Evolutionary conservation across 2,797 vertebrate species (phyloP).

Genomic region (Pseudochaenichthys georgianus): DNA sequence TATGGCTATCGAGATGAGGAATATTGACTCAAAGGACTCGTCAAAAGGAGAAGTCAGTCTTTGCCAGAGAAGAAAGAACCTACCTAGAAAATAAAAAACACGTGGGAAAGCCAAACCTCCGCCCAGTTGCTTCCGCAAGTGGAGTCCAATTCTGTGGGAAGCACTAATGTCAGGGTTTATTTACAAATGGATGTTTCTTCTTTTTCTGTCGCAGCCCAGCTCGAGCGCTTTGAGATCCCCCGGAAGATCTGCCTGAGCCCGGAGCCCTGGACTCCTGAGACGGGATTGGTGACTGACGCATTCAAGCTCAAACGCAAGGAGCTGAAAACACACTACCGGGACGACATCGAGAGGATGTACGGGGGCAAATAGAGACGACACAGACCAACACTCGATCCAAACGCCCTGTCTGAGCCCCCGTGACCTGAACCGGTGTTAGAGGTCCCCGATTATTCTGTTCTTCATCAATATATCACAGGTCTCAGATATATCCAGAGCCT

Average conservation of each 20-base stretch:
- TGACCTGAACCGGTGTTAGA: slow-evolving; percentile 80
- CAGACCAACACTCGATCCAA: slow-evolving; percentile 55
- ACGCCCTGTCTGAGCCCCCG: slow-evolving; percentile 70
- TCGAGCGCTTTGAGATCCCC: slow-evolving; percentile 96
- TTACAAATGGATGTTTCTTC: background rate
- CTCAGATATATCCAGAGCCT: no score
- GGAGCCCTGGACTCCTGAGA: slow-evolving; percentile 96
- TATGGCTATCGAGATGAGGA: no score
- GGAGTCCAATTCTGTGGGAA: no score
- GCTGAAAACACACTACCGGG: slow-evolving; percentile 91
- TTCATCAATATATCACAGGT: no score
- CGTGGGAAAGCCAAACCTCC: no score
- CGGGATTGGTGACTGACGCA: slow-evolving; percentile 94
- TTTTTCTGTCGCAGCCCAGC: slow-evolving; percentile 82
- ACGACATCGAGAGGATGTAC: slow-evolving; percentile 94
- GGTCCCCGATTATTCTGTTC: no score
- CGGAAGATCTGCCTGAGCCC: slow-evolving; percentile 92
- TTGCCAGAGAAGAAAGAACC: no score
- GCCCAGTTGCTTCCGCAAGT: no score
- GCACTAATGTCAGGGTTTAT: background rate
- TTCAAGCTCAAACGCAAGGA: slow-evolving; percentile 97
- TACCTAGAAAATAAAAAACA: no score
- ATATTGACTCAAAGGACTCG: no score
- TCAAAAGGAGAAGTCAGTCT: no score
- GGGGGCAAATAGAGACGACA: slow-evolving; percentile 84